Evolutionary conservation across 2,888 invertebrate genomes (phyloP).

Genomic region (Erebia epiphron): DNA sequence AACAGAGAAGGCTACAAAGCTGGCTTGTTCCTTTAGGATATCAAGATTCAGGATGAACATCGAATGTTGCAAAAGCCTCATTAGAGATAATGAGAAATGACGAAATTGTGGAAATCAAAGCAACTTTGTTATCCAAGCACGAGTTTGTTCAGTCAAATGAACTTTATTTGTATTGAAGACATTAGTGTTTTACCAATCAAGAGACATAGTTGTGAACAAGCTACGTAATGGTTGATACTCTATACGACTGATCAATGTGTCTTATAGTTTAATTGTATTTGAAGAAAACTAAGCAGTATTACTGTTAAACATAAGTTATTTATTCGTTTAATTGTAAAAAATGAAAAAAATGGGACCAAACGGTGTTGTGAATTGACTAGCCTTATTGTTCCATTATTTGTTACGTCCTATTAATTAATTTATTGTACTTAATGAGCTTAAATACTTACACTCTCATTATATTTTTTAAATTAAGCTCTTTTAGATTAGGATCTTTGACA

Average conservation of each 20-base stretch:
- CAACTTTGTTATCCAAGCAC: not conserved
- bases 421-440: conserved; percentile 26
- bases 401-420: conserved; percentile 27
- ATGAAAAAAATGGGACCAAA: conserved; percentile 68
- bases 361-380: conserved; percentile 63
- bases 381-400: conserved; percentile 37
- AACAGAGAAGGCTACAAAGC: not conserved
- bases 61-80: not conserved
- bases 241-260: conserved; percentile 59
- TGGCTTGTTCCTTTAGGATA: conserved; percentile 4
- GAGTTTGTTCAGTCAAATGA: not conserved
- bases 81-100: not conserved
- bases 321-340: conserved; percentile 53
- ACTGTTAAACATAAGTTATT: conserved; percentile 60
- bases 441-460: conserved; percentile 34
- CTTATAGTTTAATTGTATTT: conserved; percentile 54
- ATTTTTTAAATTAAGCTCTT: conserved; percentile 34
- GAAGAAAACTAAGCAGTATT: conserved; percentile 70
- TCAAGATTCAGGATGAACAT: not conserved
- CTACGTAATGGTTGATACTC: conserved; percentile 31
- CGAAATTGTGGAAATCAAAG: not conserved
- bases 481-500: conserved; percentile 45
- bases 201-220: conserved; percentile 38
- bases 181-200: conserved; percentile 35
- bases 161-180: conserved; percentile 11